Evolutionary conservation across 2,888 invertebrate genomes (phyloP).

Genomic region (Hypomecis atomaria): DNA sequence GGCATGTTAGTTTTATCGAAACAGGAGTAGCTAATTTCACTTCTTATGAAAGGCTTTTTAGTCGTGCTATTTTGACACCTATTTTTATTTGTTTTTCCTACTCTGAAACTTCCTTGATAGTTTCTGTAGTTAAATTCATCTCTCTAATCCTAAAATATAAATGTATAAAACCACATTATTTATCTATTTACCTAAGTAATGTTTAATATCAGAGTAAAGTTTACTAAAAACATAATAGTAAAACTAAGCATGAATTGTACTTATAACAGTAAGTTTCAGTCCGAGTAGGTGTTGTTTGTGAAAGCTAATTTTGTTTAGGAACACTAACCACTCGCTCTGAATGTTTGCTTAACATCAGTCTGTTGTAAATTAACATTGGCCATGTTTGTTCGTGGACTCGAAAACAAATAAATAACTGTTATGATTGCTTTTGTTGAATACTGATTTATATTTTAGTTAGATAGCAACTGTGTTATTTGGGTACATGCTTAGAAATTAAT

Average conservation of each 20-base stretch:
- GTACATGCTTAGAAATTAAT: not conserved
- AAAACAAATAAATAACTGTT: constrained; percentile 19
- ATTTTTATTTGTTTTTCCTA: too few species aligned
- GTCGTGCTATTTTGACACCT: too few species aligned
- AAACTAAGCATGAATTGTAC: not conserved
- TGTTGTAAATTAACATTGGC: constrained; percentile 48
- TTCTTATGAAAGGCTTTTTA: too few species aligned
- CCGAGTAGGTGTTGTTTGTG: constrained; percentile 16
- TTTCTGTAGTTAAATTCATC: too few species aligned
- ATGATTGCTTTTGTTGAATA: constrained; percentile 6
- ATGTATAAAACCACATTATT: too few species aligned
- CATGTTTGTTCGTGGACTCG: constrained; percentile 23
- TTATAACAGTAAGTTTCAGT: constrained; percentile 2
- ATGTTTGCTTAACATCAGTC: constrained; percentile 52
- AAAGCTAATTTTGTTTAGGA: constrained; percentile 30
- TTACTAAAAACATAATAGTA: not conserved
- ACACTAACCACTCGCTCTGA: constrained; percentile 22
- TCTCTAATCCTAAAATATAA: too few species aligned
- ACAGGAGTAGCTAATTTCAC: too few species aligned
- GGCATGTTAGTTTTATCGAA: too few species aligned
- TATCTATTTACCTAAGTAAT: too few species aligned
- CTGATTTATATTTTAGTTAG: constrained; percentile 6
- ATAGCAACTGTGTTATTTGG: not conserved
- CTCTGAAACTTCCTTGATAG: too few species aligned
- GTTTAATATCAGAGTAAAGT: too few species aligned